Evolutionary conservation across 2,797 vertebrate genomes (phyloP), one percentile per base, ranked within the genome.

Genomic region (Falco columbarius): DNA sequence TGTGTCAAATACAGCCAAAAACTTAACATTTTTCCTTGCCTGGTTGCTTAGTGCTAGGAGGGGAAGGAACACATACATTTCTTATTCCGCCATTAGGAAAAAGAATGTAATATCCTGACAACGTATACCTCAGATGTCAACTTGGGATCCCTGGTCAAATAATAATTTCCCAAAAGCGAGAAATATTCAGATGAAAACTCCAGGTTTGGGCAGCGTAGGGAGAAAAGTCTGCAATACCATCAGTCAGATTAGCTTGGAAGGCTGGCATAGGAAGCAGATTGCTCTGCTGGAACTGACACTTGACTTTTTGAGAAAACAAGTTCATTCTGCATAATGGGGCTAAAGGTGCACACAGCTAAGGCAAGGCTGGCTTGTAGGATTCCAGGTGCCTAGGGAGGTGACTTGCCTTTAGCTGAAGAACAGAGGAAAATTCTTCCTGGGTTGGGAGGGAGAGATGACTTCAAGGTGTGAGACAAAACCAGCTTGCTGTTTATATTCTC

Each of bases 21-120:
- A 47, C 26, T 67, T 85, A 79, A 70, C 72, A 86, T 93, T 91
- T 94, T 91, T 62, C 13, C 65, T 86, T 83, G 47, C 34, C 44
- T 87, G 21, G 14, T 55, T 89, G 71, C 75, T 88, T 65, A 61
- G 34, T 67, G 44, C n/a, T 54, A 27, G 20, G 24, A 73, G 20
- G 7, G 9, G 14, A 85, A 17, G 15, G 83, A 94, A 55, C 7
- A 44, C 8, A 42, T 65, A 47, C 3, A 67, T n/a, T 36, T 76
- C 30, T 55, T 85, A n/a, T 84, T 55, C n/a, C 89, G 15, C 6
- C 38, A 52, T 34, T 73, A 85, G 80, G 42, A 56, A 74, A 70
- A 82, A 34, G 34, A 26, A 79, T 21, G 54, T 72, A 54, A 58
- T 81, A 52, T 29, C 34, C 40, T 89, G n/a, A 76, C 10, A 71